A percentile compares a stretch with the other conserved stretches of the same genome.
These are phyloP conservation scores for Standfussiana lucernea DNA, from an alignment of 2,888 invertebrate genomes.

Conservation along the genomic window DNA sequence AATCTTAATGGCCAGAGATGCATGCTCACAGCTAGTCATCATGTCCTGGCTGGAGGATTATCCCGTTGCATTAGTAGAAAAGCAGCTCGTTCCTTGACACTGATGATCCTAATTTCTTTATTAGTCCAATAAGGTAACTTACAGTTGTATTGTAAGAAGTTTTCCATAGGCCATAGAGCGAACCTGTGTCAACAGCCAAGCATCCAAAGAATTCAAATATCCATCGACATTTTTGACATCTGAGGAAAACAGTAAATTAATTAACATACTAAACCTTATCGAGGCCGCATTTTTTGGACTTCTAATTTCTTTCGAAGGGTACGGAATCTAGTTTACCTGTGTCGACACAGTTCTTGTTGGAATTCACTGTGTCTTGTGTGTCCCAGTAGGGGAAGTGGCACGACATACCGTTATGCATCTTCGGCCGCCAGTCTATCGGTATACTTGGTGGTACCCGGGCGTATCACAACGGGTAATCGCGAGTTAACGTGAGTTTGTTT, in stretches of 20 bases:
- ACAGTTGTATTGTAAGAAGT: not conserved
- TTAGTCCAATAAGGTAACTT: not conserved
- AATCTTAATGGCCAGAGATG: not conserved
- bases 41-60: not conserved
- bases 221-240: constrained; percentile 24
- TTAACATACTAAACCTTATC: constrained; percentile 46
- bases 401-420: constrained; percentile 83
- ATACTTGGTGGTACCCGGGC: constrained; percentile 75
- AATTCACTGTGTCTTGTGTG: constrained; percentile 64
- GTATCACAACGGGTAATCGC: constrained; percentile 71
- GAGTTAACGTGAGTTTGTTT: constrained; percentile 63
- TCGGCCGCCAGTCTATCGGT: constrained; percentile 80
- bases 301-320: constrained; percentile 60
- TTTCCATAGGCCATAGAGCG: not conserved
- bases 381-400: constrained; percentile 81
- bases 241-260: constrained; percentile 45
- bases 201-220: constrained; percentile 23
- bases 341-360: constrained; percentile 64
- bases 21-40: not conserved
- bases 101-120: not conserved
- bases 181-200: not conserved
- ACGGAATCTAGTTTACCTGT: constrained; percentile 64
- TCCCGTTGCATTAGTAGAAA: not conserved
- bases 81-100: not conserved
- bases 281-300: constrained; percentile 56